Evolutionary conservation across 2,888 invertebrate genomes (phyloP).

Genomic region (Mycalesis mineus): DNA sequence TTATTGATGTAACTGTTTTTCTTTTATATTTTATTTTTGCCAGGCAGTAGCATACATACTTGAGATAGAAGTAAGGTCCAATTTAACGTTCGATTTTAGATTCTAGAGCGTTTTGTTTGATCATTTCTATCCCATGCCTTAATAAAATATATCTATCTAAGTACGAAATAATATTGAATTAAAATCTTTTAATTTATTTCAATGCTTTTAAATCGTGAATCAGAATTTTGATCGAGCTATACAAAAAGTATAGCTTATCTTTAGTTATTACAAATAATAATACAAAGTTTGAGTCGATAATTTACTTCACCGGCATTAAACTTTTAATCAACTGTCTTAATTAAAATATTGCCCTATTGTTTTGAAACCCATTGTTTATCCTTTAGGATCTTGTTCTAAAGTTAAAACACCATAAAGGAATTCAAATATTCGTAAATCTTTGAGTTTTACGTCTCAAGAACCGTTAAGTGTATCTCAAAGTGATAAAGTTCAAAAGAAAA

Average conservation of each 20-base stretch:
- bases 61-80: no score
- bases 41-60: no score
- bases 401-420: slow-evolving; percentile 29
- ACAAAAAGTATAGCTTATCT: neutral
- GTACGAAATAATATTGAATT: no score
- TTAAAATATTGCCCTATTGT: slow-evolving; percentile 18
- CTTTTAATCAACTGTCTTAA: slow-evolving; percentile 12
- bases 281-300: neutral
- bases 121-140: no score
- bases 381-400: slow-evolving; percentile 24
- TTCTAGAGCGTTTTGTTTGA: no score
- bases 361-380: slow-evolving; percentile 20
- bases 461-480: slow-evolving; percentile 35
- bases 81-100: no score
- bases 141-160: no score
- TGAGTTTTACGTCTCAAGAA: slow-evolving; percentile 33
- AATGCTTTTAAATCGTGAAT: neutral
- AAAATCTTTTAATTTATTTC: neutral
- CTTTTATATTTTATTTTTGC: no score
- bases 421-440: slow-evolving; percentile 33
- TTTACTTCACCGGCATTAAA: neutral
- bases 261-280: neutral
- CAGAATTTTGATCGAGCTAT: neutral
- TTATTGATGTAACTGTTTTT: no score
- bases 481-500: slow-evolving; percentile 36